Evolutionary conservation across 2,888 invertebrate genomes (phyloP).

Genomic region (Lutraria lutraria): DNA sequence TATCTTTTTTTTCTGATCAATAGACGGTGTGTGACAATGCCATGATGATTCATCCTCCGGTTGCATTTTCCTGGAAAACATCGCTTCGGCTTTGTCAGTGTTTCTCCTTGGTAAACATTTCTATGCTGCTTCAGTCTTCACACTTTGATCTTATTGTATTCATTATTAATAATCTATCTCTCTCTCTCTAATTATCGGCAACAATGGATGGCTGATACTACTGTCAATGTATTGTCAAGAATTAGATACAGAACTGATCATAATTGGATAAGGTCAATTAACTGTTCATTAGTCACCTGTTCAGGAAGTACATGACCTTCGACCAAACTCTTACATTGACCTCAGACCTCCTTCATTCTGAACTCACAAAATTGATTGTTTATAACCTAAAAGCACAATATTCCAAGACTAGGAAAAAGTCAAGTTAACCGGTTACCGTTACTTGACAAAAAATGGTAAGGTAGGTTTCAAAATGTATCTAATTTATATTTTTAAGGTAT

Average conservation of each 20-base stretch:
- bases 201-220: background rate
- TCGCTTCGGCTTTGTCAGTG: no score
- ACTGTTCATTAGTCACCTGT: background rate
- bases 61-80: background rate
- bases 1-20: constrained; percentile 20
- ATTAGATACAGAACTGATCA: background rate
- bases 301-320: constrained; percentile 2
- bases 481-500: no score
- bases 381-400: no score
- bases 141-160: background rate
- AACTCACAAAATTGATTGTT: no score
- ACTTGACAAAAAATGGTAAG: no score
- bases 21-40: background rate
- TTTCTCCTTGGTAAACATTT: no score
- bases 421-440: no score
- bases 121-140: background rate
- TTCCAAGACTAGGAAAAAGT: no score
- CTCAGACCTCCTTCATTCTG: no score
- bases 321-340: background rate
- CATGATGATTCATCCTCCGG: background rate
- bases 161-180: constrained; percentile 8
- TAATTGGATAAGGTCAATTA: constrained; percentile 11
- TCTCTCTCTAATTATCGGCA: background rate
- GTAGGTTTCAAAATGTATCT: no score
- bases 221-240: background rate